Evolutionary conservation across 2,888 invertebrate species (phyloP).

Genomic region (Drosophila macrospina): DNA sequence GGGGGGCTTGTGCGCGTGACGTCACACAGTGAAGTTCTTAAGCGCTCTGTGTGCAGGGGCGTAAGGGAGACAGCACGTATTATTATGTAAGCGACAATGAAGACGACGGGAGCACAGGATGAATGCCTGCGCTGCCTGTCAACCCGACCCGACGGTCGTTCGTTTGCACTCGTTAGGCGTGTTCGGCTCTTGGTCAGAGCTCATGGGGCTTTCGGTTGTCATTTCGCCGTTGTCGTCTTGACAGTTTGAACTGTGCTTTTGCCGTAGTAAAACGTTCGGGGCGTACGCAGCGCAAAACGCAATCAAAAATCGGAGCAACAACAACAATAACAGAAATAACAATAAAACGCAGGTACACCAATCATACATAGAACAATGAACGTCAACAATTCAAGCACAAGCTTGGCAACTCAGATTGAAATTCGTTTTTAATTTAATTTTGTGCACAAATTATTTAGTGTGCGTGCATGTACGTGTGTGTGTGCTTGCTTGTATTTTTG

Average conservation of each 20-base stretch:
- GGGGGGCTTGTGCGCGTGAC: constrained; percentile 54
- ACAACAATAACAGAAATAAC: constrained; percentile 33
- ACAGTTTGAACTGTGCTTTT: constrained; percentile 76
- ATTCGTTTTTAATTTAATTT: constrained; percentile 70
- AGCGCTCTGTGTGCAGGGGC: background rate
- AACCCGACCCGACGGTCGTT: background rate
- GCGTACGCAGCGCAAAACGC: constrained; percentile 55
- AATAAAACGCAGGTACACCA: constrained; percentile 48
- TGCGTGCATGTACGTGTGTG: constrained; percentile 19
- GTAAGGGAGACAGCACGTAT: constrained; percentile 5
- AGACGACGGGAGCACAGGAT: constrained; percentile 50
- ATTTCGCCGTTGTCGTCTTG: constrained; percentile 58
- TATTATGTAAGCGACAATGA: constrained; percentile 56
- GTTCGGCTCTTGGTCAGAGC: background rate
- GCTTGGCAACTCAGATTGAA: constrained; percentile 58
- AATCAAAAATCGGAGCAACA: constrained; percentile 21
- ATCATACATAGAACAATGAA: constrained; percentile 21
- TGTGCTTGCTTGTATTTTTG: constrained; percentile 16
- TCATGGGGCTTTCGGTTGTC: constrained; percentile 33
- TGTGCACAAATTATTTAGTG: constrained; percentile 36
- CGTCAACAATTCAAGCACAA: constrained; percentile 39
- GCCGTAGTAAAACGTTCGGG: constrained; percentile 53
- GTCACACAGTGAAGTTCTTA: constrained; percentile 50
- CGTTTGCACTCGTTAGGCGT: constrained; percentile 23
- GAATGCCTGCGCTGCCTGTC: constrained; percentile 24